Evolutionary conservation across 2,113 vertebrate genomes (phyloP).

Genomic region (Cranoglanis bouderius): DNA sequence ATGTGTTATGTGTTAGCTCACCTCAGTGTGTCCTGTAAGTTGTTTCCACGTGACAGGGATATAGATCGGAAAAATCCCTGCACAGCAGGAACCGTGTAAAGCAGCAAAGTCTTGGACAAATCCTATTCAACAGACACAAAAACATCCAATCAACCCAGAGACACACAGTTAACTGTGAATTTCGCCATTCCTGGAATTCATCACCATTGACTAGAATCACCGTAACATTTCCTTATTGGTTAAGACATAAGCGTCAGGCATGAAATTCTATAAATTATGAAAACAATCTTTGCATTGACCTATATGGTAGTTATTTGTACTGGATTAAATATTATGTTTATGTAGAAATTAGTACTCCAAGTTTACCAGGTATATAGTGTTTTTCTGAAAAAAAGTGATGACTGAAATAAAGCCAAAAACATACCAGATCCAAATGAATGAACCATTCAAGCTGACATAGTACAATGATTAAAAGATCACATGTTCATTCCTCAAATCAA

Average conservation of each 20-base stretch:
- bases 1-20: conserved; percentile 57
- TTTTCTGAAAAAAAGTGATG: neutral
- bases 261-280: neutral
- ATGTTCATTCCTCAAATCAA: conserved; percentile 10
- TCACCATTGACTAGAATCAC: neutral
- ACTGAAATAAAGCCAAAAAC: neutral
- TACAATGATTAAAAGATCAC: neutral
- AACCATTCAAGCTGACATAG: neutral
- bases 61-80: conserved; percentile 98
- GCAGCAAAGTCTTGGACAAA: conserved; percentile 90
- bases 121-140: conserved; percentile 73
- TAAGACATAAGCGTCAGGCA: neutral
- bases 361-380: neutral
- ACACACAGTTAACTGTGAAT: neutral
- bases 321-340: neutral
- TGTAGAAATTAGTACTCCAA: neutral
- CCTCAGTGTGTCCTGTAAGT: conserved; percentile 97
- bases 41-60: conserved; percentile 95
- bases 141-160: neutral
- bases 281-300: neutral
- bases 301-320: neutral
- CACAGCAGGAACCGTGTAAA: conserved; percentile 97
- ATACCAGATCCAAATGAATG: neutral
- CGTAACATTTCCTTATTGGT: neutral
- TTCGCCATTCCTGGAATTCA: neutral